phyloP scores from a whole-genome alignment of 1,140 invertebrate genomes.

The Drosophila lini region DNA sequence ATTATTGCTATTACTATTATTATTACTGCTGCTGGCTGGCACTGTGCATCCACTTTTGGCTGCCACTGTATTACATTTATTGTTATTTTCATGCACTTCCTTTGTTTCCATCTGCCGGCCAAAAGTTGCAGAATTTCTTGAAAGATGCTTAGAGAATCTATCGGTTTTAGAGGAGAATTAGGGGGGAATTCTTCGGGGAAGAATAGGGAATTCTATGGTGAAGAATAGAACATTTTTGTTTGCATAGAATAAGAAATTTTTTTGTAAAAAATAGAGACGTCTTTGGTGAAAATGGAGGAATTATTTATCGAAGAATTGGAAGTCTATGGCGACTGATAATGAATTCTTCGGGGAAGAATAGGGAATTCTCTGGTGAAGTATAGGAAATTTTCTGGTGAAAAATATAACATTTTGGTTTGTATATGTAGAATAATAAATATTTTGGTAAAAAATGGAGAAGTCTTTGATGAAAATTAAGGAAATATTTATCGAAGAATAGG shows the following conservation, averaged over 20 bases:
- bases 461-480: no score
- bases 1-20: slow-evolving; percentile 35
- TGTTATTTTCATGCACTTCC: slow-evolving; percentile 46
- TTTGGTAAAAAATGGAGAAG: no score
- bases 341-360: no score
- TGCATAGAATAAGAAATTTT: not conserved
- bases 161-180: not conserved
- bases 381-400: not conserved
- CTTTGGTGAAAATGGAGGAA: not conserved
- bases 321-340: not conserved
- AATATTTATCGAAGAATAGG: not conserved
- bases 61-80: slow-evolving; percentile 41
- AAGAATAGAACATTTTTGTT: not conserved
- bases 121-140: slow-evolving; percentile 3
- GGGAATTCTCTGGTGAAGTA: not conserved
- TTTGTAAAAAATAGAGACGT: not conserved
- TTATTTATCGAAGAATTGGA: not conserved
- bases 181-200: not conserved
- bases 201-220: not conserved
- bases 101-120: not conserved
- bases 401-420: no score
- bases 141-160: not conserved
- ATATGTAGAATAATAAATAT: no score
- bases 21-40: slow-evolving; percentile 26
- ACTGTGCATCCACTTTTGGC: slow-evolving; percentile 34